Evolutionary conservation across 1,140 invertebrate genomes (phyloP).

Genomic region (Apocrypta bakeri): DNA sequence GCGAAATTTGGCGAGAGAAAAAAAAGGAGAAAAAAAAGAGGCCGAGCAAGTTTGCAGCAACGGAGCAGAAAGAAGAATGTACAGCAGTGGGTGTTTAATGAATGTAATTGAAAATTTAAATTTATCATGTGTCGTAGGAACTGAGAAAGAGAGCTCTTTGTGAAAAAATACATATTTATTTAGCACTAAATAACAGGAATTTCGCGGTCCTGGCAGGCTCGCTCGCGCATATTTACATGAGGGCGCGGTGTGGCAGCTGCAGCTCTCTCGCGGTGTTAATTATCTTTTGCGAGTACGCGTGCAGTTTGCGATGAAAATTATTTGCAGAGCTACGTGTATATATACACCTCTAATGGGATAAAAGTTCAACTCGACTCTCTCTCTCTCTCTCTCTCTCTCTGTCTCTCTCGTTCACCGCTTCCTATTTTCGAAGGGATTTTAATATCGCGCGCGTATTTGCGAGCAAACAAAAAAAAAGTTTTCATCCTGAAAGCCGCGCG

Average conservation of each 20-base stretch:
- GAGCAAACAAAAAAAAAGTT: conserved; percentile 4
- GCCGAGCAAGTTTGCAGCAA: neutral
- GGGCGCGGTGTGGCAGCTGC: neutral
- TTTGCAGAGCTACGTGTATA: neutral
- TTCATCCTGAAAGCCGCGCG: neutral
- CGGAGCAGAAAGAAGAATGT: neutral
- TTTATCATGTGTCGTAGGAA: neutral
- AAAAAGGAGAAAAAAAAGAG: neutral
- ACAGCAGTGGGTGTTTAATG: neutral
- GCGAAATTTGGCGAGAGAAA: neutral
- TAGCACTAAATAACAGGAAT: conserved; percentile 13
- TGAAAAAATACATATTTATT: conserved; percentile 19
- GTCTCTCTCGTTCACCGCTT: neutral
- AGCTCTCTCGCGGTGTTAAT: neutral
- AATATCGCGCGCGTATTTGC: neutral
- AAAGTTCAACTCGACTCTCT: neutral
- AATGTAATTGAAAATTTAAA: conserved; percentile 14
- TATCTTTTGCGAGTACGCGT: neutral
- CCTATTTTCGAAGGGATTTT: neutral
- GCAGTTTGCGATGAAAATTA: neutral
- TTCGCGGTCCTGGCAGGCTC: neutral
- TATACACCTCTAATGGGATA: neutral
- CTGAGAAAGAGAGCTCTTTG: neutral
- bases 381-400: no score
- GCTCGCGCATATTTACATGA: neutral